Base-by-base conservation (phyloP, 2,113 vertebrate species). In the Odontesthes bonariensis region DNA sequence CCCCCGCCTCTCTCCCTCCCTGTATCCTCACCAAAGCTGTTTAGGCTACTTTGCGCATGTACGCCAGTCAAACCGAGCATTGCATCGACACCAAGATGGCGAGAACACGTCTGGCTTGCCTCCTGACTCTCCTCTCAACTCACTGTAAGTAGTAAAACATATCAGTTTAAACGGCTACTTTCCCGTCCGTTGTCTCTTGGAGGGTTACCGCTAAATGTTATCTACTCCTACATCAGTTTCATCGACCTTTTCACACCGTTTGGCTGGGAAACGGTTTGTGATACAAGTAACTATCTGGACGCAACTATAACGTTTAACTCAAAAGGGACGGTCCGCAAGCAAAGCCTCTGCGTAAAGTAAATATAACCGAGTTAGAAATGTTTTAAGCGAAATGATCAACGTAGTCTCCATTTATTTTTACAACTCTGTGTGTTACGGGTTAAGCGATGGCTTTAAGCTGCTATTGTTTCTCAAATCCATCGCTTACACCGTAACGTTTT, bases 71-170 rank as follows among this genome's bases (percentile, higher is more conserved):
- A 40, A 87, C 77, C 52, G 78, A 91, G 79, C 86, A 89, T 84
- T 88, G 86, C 93, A 84, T 89, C 92, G 87, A 92, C 90, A 93
- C 91, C 92, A 95, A 94, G 92, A 95, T 95, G 94, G 94, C 93
- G 94, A 92, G 87, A 92, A 85, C 92, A 89, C 90, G 90, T 89
- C 91, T 94, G 91, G 79, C 76, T 90, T 91, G 86, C 46, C 77
- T 92, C 81, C 89, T 95, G 89, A 83, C 89, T 84, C 92, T 95
- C 81, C 79, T 95, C 86, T 88, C 90, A 88, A 88, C 92, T 89
- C 89, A 94, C 78, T 94, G 94, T 95, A 78, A 95, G 94, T 95
- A 83, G 46, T 17, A 57, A 78, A 82, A 38, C 6, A 38, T 1
- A 78, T 6, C 42, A 44, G 8, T 12, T 3, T 0, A 74, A 71